Conservation (phyloP, 2,113 vertebrate genomes). For the Camarhynchus parvulus region DNA sequence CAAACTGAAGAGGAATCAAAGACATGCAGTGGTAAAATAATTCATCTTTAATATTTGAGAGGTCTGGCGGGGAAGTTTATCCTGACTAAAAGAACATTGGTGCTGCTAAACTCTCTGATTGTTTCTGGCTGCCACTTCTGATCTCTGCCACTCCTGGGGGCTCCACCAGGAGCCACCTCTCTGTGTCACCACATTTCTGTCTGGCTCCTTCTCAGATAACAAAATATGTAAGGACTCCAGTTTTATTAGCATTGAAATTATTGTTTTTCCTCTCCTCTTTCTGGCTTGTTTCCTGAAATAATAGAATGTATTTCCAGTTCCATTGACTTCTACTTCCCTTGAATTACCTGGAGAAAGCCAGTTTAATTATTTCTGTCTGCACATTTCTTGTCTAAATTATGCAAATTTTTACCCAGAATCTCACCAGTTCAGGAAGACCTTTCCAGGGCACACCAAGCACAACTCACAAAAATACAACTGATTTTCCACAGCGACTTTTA, state of each 20-base stretch:
- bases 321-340: neutral
- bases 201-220: neutral
- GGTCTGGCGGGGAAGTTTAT: neutral
- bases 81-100: neutral
- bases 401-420: neutral
- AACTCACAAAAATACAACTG: neutral
- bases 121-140: neutral
- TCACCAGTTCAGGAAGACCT: neutral
- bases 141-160: neutral
- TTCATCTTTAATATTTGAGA: neutral
- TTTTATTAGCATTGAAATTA: neutral
- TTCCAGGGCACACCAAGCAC: neutral
- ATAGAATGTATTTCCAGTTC: neutral
- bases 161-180: neutral
- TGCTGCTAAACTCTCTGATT: neutral
- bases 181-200: neutral
- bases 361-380: neutral
- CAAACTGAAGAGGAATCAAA: neutral
- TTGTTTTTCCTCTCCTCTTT: neutral
- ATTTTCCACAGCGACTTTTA: neutral
- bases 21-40: accelerated
- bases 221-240: neutral
- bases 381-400: neutral
- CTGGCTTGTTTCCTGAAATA: neutral
- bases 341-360: neutral